Evolutionary conservation across 2,888 invertebrate species (phyloP).

Genomic region (Arenicola marina): DNA sequence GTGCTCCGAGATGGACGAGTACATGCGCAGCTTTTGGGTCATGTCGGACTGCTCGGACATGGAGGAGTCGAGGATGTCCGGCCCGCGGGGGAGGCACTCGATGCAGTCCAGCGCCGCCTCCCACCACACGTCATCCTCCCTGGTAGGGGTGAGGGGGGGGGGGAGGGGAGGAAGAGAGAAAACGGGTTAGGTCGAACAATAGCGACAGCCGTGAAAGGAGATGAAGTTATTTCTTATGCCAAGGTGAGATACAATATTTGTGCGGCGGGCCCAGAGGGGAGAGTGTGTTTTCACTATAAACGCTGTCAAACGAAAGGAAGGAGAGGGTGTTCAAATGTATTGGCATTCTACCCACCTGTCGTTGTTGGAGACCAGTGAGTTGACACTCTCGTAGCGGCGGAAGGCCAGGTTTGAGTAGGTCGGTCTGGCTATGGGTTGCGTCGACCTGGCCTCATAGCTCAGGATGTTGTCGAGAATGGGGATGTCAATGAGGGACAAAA

Average conservation of each 20-base stretch:
- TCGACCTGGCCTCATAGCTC: slow-evolving; percentile 14
- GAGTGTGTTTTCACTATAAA: too few species aligned
- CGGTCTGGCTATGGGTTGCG: background rate
- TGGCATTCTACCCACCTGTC: too few species aligned
- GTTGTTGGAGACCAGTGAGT: slow-evolving; percentile 15
- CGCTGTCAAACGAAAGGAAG: too few species aligned
- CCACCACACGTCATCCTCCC: slow-evolving; percentile 48
- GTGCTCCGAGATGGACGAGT: slow-evolving; percentile 48
- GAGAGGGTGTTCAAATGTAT: too few species aligned
- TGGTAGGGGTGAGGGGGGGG: too few species aligned
- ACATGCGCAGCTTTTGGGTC: slow-evolving; percentile 40
- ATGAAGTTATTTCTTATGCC: too few species aligned
- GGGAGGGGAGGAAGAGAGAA: too few species aligned
- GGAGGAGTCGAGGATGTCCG: slow-evolving; percentile 46
- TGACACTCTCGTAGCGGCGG: slow-evolving; percentile 19
- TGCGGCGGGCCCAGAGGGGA: too few species aligned
- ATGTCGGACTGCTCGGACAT: slow-evolving; percentile 28
- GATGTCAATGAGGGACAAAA: slow-evolving; percentile 53
- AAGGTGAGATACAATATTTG: too few species aligned
- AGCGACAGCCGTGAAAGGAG: too few species aligned
- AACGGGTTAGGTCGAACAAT: too few species aligned
- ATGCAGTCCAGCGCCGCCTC: slow-evolving; percentile 49
- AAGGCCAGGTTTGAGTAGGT: slow-evolving; percentile 31
- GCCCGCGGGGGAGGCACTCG: slow-evolving; percentile 48
- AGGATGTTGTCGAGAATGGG: slow-evolving; percentile 47